Evolutionary conservation across 2,113 vertebrate genomes (phyloP).

Genomic region (Larimichthys polyactis): DNA sequence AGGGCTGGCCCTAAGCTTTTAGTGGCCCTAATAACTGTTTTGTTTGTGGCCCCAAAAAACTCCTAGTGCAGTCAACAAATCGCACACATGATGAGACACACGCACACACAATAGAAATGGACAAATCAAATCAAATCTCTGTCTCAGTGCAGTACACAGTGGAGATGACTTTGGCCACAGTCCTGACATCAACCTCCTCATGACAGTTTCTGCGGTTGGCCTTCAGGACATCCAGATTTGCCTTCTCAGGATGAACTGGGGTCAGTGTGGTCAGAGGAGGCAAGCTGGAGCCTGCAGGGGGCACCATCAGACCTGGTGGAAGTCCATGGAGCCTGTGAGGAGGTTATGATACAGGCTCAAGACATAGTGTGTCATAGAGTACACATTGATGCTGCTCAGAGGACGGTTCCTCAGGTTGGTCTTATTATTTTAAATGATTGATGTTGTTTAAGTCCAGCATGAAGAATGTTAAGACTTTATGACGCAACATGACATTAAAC

Average conservation of each 20-base stretch:
- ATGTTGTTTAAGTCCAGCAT: too few species aligned
- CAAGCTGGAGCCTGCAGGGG: neutral
- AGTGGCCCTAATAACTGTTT: too few species aligned
- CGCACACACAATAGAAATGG: too few species aligned
- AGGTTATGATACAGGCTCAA: slow-evolving; percentile 2
- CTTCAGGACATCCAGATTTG: neutral
- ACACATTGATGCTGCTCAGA: neutral
- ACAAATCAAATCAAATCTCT: neutral
- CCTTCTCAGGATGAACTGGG: neutral
- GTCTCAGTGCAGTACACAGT: neutral
- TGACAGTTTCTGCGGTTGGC: neutral
- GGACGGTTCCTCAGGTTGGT: neutral
- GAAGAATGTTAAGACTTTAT: too few species aligned
- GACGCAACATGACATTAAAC: too few species aligned
- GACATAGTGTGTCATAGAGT: neutral
- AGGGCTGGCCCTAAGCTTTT: too few species aligned
- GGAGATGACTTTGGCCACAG: slow-evolving; percentile 3
- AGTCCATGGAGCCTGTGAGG: neutral
- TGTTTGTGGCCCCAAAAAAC: too few species aligned
- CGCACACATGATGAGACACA: too few species aligned
- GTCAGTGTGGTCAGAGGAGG: neutral
- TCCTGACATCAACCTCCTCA: neutral
- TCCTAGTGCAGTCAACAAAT: too few species aligned
- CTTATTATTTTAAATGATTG: too few species aligned
- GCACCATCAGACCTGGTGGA: neutral